Evolutionary conservation across 1,140 invertebrate species (phyloP), one percentile per base, ranked within the genome.

Genomic region (Pogonomyrmex californicus): DNA sequence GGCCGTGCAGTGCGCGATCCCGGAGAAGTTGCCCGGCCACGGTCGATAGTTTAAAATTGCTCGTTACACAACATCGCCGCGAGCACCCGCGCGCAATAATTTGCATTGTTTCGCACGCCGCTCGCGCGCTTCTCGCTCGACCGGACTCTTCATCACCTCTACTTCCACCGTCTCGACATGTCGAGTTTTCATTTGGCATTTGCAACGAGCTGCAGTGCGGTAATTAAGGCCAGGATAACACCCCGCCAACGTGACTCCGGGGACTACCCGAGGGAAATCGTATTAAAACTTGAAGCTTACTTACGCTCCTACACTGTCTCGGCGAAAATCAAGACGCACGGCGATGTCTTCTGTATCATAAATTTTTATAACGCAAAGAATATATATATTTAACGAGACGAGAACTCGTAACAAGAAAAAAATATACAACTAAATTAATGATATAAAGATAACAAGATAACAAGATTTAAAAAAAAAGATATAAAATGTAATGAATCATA

Each of bases 221-320:
- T 60, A 73, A 83, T 83, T 73, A 73, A 83, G 51, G 30, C 54
- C 66, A 38, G 17, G 54, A 83, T 73, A 83, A 83, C 54, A 75
- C 47, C 30, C 41, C 79, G 68, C 68, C 79, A 60, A 73, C 68
- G 54, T 68, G 54, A 4, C 49, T 9, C 44, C 23, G 23, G 14
- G 12, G 36, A 44, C 10, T 30, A 1, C 30, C 36, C 10, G 33
- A 17, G 23, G 9, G 4, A 70, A 70, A 30, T 1, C 4, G 17
- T 51, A 66, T 65, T 78, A 66, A 60, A 71, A 73, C 51, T 47
- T 58, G 9, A 2, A 33, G 12, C 9, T 70, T n/a, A 30, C 63
- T 23, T 33, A 49, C 17, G 12, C 23, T 51, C 17, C 9, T 23
- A 23, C 23, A 62, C 12, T 65, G 17, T 49, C 1, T 49, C 12